Conservation (phyloP, 2,113 vertebrate genomes). For the Perca schrenkii region DNA sequence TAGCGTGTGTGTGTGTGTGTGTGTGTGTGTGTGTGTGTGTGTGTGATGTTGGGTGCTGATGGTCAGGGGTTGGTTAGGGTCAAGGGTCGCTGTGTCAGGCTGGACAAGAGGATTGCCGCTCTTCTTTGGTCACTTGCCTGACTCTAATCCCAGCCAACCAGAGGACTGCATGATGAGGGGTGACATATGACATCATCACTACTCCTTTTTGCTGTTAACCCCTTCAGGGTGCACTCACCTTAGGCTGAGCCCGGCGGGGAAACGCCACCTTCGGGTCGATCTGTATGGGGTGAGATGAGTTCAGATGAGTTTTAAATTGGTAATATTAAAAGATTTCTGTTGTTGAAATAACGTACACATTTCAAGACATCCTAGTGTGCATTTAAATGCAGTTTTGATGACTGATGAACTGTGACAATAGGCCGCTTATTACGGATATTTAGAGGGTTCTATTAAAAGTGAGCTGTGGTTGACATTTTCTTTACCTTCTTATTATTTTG, state of each 20-base stretch:
- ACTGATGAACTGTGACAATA: constrained; percentile 2
- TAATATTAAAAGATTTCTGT: neutral
- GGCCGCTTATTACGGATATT: neutral
- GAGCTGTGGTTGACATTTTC: neutral
- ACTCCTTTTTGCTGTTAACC: constrained; percentile 49
- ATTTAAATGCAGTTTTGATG: neutral
- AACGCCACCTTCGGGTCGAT: constrained; percentile 98
- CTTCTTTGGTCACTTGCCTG: constrained; percentile 46
- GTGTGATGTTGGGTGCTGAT: constrained; percentile 15
- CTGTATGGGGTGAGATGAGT: constrained; percentile 79
- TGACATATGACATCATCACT: constrained; percentile 70
- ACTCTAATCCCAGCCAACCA: constrained; percentile 69
- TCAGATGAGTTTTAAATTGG: constrained; percentile 15
- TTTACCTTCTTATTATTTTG: neutral
- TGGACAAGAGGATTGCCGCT: constrained; percentile 69
- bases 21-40: constrained; percentile 16
- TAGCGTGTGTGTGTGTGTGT: neutral
- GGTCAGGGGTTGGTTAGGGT: constrained; percentile 29
- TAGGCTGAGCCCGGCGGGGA: constrained; percentile 95
- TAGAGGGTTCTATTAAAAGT: neutral
- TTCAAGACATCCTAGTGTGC: neutral
- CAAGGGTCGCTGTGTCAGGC: constrained; percentile 65
- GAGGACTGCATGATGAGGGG: constrained; percentile 48
- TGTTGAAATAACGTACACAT: neutral
- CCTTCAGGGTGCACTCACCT: constrained; percentile 85